Base-by-base conservation (phyloP, 2,888 invertebrate species). In the Hydriomena furcata region DNA sequence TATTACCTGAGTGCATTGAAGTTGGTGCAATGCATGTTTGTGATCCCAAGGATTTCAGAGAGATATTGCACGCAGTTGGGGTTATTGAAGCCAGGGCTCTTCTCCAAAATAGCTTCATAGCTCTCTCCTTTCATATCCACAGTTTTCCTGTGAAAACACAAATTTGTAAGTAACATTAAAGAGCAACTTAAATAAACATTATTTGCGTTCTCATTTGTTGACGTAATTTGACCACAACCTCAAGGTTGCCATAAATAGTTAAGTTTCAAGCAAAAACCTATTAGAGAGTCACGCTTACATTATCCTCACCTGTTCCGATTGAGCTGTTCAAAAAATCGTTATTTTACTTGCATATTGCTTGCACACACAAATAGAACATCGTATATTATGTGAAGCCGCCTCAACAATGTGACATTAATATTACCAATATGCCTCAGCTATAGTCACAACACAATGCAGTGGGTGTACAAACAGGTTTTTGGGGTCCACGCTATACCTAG, bases 51-150 rank as follows among this genome's bases (percentile, higher is more conserved):
- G 65, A 93, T 91, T 81, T 94, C 93, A 69, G 94, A 94, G 65
- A 97, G 93, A 90, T 94, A 94, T 84, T 95, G 94, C 81, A 95
- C 94, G 93, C 94, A 95, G 92, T 95, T 96, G 60, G 97, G 96
- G 92, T 97, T 97, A 92, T 94, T 94, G 93, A 96, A 96, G 79
- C 95, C 96, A 70, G 95, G 93, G 76, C 95, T 95, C 91, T 94
- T 94, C 91, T 94, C 94, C 88, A 97, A 92, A 79, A 96, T 93
- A 68, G 93, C 94, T 91, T 96, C 95, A 92, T 94, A 96, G 76
- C 92, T 93, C 84, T 94, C 94, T 73, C 94, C 94, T 84, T 94
- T 94, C 93, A 94, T 93, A 91, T 95, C 95, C 92, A 94, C 91
- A 60, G 94, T 94, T 92, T 94, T 94, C 92, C 95, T 95, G 76